Evolutionary conservation across 2,888 invertebrate genomes (phyloP).

Genomic region (Eudasyphora cyanicolor): DNA sequence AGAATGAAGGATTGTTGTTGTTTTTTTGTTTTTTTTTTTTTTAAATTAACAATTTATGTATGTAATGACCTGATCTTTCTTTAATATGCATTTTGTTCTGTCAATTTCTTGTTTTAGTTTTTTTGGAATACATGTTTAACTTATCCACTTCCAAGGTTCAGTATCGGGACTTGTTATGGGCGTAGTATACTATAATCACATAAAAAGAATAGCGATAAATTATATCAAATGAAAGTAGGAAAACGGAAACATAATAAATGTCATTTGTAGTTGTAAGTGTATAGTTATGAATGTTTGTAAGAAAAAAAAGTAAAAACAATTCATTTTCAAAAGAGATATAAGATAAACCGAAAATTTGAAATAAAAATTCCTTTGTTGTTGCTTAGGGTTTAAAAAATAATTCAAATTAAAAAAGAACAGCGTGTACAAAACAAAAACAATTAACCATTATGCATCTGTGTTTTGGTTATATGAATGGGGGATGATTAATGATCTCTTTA

Average conservation of each 20-base stretch:
- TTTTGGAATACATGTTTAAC: slow-evolving; percentile 74
- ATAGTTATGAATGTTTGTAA: neutral
- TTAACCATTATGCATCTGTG: neutral
- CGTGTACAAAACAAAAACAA: slow-evolving; percentile 20
- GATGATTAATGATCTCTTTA: neutral
- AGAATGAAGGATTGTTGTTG: slow-evolving; percentile 63
- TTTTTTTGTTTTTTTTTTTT: slow-evolving; percentile 58
- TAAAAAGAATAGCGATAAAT: slow-evolving; percentile 68
- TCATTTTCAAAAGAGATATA: neutral
- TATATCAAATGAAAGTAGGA: slow-evolving; percentile 38
- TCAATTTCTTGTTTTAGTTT: slow-evolving; percentile 79
- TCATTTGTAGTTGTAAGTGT: neutral
- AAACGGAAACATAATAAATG: neutral
- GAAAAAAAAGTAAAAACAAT: slow-evolving; percentile 4
- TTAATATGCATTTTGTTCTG: slow-evolving; percentile 76
- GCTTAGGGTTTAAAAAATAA: neutral
- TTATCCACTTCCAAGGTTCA: slow-evolving; percentile 94
- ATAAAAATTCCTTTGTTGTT: no score
- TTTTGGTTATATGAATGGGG: neutral
- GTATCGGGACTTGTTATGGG: slow-evolving; percentile 93
- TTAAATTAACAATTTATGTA: slow-evolving; percentile 40
- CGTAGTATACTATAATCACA: slow-evolving; percentile 87
- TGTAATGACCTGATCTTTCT: slow-evolving; percentile 56
- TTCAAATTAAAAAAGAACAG: neutral
- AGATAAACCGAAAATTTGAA: neutral